phyloP scores from a whole-genome alignment of 2,113 vertebrate genomes.

The Columba livia region DNA sequence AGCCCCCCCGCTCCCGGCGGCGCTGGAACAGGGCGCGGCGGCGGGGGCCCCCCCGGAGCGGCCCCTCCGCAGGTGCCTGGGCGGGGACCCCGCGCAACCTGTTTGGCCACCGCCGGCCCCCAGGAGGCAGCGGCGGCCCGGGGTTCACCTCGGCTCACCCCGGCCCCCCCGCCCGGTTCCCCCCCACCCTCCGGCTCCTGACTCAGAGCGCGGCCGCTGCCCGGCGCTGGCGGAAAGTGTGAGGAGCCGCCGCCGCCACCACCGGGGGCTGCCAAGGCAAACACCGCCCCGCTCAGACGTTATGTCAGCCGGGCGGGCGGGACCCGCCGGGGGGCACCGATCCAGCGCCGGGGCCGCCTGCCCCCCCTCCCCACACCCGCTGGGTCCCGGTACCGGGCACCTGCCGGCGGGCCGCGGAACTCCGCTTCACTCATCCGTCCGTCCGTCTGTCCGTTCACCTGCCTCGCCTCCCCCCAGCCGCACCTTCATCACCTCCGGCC shows the following conservation, averaged over 20 bases:
- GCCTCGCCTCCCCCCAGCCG: not conserved
- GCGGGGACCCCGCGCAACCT: slow-evolving; percentile 34
- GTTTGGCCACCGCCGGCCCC: slow-evolving; percentile 16
- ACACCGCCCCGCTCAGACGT: slow-evolving; percentile 2
- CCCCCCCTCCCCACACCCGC: not conserved
- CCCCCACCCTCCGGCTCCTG: not conserved
- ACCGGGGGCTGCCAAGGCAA: slow-evolving; percentile 6
- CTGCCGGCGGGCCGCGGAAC: not conserved
- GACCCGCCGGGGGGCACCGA: not conserved
- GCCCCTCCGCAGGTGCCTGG: not conserved
- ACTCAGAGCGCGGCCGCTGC: not conserved
- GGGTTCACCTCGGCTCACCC: slow-evolving; percentile 16
- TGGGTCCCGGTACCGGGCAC: not conserved
- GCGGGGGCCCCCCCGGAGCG: not conserved
- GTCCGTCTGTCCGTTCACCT: not conserved
- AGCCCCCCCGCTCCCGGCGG: not conserved
- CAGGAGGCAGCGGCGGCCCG: not conserved
- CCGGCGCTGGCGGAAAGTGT: slow-evolving; percentile 29
- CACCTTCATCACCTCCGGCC: too few species aligned
- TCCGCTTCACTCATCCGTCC: not conserved
- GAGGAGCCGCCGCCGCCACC: not conserved
- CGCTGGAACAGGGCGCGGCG: not conserved
- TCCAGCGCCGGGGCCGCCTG: not conserved
- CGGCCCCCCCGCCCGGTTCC: not conserved
- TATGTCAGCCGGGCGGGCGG: not conserved